Base-by-base conservation (phyloP, 2,113 vertebrate genomes). In the Martes martes region DNA sequence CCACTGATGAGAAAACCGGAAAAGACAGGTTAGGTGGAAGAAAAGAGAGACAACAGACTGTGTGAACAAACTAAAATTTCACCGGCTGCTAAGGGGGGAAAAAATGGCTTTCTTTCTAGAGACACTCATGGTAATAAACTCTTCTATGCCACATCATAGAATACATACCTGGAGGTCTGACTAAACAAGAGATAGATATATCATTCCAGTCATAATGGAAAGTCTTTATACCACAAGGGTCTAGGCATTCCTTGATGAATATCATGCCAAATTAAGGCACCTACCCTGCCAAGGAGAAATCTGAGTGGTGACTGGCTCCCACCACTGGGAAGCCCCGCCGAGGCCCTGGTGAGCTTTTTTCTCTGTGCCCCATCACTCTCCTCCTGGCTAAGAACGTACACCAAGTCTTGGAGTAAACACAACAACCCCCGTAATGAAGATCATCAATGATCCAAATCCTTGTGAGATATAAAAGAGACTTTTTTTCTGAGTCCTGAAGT, bases 401-500 rank as follows among this genome's bases (percentile, higher is more conserved):
- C 57, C 57, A 31, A 36, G 15, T 45, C 57, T 59, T 76, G 11
- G 11, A 97, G 59, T 4, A 65, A 36, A 80, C 73, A 97, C 78
- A 36, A 93, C 2, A 47, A 93, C 61, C 81, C 63, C 67, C 0
- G 1, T 15, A 79, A 88, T 82, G 65, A 96, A 95, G 87, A 95
- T 89, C 71, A 36, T 87, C 71, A 89, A 81, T 11, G 88, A 96
- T 55, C 47, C 55, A 50, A 67, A 81, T 93, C 36, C 84, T 84
- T 93, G 96, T 55, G 28, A 76, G 73, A 94, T 73, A 5, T 14
- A 13, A 80, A 69, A 39, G 73, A 71, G 26, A 81, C 45, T 61
- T 67, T 84, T 84, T 92, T 45, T n/a, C 83, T 28, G 96, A 95
- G 82, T 87, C 97, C 94, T 1, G 7, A 69, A 80, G 95, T 97